These are phyloP conservation scores for Rhopalosiphum maidis DNA, from an alignment of 1,140 invertebrate species.

Conservation along the genomic window DNA sequence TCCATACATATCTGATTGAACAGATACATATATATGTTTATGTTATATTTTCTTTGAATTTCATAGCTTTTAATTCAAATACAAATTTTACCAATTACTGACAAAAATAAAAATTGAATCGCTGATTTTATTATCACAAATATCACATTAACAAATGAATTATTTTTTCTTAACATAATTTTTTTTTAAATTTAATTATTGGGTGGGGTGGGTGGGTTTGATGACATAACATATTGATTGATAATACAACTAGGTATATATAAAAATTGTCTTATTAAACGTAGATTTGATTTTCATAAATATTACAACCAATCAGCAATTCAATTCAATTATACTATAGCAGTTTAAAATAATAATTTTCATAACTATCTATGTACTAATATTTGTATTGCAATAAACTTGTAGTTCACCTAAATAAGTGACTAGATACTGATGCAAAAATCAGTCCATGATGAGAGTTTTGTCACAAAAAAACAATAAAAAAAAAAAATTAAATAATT, in stretches of 20 bases:
- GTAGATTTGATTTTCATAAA: slow-evolving; percentile 40
- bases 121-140: slow-evolving; percentile 30
- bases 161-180: slow-evolving; percentile 4
- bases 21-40: background rate
- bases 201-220: background rate
- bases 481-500: slow-evolving; percentile 33
- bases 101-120: slow-evolving; percentile 44
- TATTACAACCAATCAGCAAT: slow-evolving; percentile 44
- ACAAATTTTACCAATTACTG: slow-evolving; percentile 17
- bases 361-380: slow-evolving; percentile 31
- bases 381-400: slow-evolving; percentile 39
- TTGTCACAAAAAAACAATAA: slow-evolving; percentile 20
- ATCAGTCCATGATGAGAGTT: slow-evolving; percentile 46
- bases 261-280: slow-evolving; percentile 27
- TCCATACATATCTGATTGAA: background rate
- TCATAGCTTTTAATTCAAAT: slow-evolving; percentile 4
- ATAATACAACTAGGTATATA: slow-evolving; percentile 9
- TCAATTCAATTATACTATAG: slow-evolving; percentile 53
- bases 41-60: background rate
- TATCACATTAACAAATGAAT: slow-evolving; percentile 44
- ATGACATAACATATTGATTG: slow-evolving; percentile 20
- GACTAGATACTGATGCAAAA: slow-evolving; percentile 53
- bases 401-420: slow-evolving; percentile 43
- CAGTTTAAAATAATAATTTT: slow-evolving; percentile 33
- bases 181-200: slow-evolving; percentile 19